Conservation (phyloP, 1,140 invertebrate species). For the Drosophila quadrilineata region DNA sequence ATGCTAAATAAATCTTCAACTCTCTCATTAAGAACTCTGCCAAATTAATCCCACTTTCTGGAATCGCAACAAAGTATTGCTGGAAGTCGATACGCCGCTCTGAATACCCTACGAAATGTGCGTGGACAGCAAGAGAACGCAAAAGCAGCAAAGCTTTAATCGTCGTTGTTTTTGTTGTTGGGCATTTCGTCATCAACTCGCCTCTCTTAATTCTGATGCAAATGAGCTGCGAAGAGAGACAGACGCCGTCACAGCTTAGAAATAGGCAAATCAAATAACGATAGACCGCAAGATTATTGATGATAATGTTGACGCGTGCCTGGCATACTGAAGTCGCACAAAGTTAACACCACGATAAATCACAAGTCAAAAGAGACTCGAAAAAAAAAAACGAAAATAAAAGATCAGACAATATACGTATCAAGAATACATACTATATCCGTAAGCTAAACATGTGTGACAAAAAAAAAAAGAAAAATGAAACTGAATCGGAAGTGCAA, state of each 20-base stretch:
- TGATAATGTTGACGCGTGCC: constrained; percentile 58
- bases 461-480: constrained; percentile 11
- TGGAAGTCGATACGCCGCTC: neutral
- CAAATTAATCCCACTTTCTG: no score
- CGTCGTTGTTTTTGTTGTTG: neutral
- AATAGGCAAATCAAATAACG: constrained; percentile 26
- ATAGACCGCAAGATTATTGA: constrained; percentile 26
- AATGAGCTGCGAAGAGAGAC: constrained; percentile 20
- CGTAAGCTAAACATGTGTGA: constrained; percentile 34
- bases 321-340: constrained; percentile 40
- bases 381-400: constrained; percentile 13
- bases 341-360: constrained; percentile 6
- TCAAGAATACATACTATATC: constrained; percentile 11
- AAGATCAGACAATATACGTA: constrained; percentile 26
- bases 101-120: neutral
- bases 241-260: constrained; percentile 23
- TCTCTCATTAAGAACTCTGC: no score
- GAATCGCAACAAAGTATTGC: no score
- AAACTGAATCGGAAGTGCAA: constrained; percentile 64
- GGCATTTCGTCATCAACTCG: constrained; percentile 18
- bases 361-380: constrained; percentile 16
- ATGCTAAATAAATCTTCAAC: no score
- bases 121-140: neutral
- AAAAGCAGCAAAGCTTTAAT: constrained; percentile 14
- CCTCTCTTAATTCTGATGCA: constrained; percentile 47